A percentile compares a stretch with the other conserved stretches of the same genome.
Conservation (phyloP, 2,888 invertebrate genomes). For the Drosophila paucipuncta region DNA sequence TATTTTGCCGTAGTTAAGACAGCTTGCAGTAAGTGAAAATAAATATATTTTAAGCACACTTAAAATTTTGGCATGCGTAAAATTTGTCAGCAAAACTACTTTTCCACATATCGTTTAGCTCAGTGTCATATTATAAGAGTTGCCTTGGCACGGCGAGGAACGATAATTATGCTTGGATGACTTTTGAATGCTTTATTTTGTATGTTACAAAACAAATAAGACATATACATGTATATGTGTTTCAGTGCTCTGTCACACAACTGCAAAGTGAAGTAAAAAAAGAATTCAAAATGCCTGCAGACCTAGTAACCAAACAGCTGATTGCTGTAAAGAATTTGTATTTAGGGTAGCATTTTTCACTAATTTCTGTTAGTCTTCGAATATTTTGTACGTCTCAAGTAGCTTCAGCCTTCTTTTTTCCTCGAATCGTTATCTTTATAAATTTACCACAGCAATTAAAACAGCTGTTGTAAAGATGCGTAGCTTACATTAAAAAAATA, state of each 20-base stretch:
- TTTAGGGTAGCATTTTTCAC: background rate
- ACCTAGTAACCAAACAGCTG: background rate
- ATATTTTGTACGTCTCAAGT: background rate
- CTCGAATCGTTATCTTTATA: background rate
- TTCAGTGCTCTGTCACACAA: background rate
- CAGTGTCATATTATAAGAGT: background rate
- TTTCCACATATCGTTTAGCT: background rate
- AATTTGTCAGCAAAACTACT: background rate
- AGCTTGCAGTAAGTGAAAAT: background rate
- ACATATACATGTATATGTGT: background rate
- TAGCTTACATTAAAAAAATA: background rate
- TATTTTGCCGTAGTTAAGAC: background rate
- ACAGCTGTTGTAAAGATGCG: background rate
- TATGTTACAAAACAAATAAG: background rate
- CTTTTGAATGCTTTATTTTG: background rate
- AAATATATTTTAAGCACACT: no score
- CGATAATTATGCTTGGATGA: background rate
- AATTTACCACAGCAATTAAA: background rate
- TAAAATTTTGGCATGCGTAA: background rate
- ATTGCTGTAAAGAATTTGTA: background rate
- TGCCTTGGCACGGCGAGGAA: background rate
- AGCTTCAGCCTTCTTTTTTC: background rate
- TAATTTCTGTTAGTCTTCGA: background rate
- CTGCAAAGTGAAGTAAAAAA: background rate
- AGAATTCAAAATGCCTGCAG: background rate